Evolutionary conservation across 2,888 invertebrate species (phyloP), one percentile per base, ranked within the genome.

Genomic region (Notocelia uddmanniana): DNA sequence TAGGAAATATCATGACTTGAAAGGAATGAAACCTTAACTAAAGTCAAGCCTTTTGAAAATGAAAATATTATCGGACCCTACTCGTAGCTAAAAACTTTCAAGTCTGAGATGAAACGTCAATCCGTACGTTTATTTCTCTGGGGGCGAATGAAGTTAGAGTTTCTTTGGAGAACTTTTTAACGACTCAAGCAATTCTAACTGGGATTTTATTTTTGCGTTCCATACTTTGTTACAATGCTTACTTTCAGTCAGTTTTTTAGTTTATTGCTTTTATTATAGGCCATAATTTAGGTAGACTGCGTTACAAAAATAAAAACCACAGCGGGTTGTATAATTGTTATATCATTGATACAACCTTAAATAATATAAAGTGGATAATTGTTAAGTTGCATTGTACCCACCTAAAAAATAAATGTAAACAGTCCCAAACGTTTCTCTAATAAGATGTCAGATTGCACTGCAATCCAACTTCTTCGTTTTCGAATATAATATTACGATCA

Each of bases 41-140:
- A n/a, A n/a, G n/a, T n/a, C n/a, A 57, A 15, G 21, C 41, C 11
- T 45, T 63, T 57, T 41, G 15, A 11, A 57, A 21, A 57, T 63
- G 50, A 57, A 69, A 69, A 63, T 63, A 57, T 63, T 31, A 63
- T 57, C 50, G 63, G 48, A 57, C 57, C 55, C 55, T 8, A 31
- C 31, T 31, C 31, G 31, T 31, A 45, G n/a, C 15, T 18, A 63
- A 50, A 69, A 69, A 69, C 62, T 69, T 63, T 57, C 34, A 57
- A 63, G 48, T 48, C 37, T 48, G 63, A 69, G 57, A 63, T 63
- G 69, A 57, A 63, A 63, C 69, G 63, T 69, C 69, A 63, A 69
- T 69, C 69, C 62, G 69, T 69, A 63, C 63, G 69, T 57, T 63
- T 63, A 69, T 69, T 69, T 69, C 69, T 69, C 69, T 37, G 13